Evolutionary conservation across 1,140 invertebrate species (phyloP).

Genomic region (Formica selysi): DNA sequence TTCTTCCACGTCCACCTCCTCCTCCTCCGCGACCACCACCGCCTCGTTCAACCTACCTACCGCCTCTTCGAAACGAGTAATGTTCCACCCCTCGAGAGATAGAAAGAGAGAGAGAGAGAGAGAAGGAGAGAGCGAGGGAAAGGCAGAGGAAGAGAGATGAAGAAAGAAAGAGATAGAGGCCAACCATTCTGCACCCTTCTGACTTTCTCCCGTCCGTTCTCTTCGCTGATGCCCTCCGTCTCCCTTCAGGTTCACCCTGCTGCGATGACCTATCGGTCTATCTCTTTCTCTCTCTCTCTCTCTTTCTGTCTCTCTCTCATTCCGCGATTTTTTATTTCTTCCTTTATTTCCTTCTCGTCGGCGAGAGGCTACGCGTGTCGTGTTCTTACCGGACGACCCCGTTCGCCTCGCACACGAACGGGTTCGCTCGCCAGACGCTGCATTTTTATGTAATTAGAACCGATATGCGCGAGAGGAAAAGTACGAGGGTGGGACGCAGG

Average conservation of each 20-base stretch:
- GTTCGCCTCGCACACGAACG: slow-evolving; percentile 20
- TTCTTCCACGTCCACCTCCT: slow-evolving; percentile 59
- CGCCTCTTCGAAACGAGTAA: slow-evolving; percentile 73
- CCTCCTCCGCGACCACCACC: slow-evolving; percentile 62
- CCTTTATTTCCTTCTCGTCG: slow-evolving; percentile 46
- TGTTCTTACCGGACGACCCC: slow-evolving; percentile 40
- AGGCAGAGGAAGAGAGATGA: not conserved
- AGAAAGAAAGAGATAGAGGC: slow-evolving; percentile 44
- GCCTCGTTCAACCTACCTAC: slow-evolving; percentile 73
- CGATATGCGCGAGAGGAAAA: slow-evolving; percentile 27
- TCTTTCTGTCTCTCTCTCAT: not conserved
- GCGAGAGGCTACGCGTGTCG: slow-evolving; percentile 44
- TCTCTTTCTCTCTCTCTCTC: not conserved
- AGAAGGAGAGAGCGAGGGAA: not conserved
- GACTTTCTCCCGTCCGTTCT: slow-evolving; percentile 73
- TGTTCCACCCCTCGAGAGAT: slow-evolving; percentile 71
- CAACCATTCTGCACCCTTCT: slow-evolving; percentile 68
- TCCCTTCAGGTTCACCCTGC: slow-evolving; percentile 21
- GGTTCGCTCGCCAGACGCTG: slow-evolving; percentile 15
- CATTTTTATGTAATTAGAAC: slow-evolving; percentile 60
- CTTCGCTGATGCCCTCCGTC: slow-evolving; percentile 35
- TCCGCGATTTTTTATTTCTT: slow-evolving; percentile 44
- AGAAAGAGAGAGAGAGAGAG: not conserved
- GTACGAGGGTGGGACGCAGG: not conserved
- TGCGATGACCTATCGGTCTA: not conserved